These are phyloP conservation scores for Oscheius sp. DNA, from an alignment of 1,140 invertebrate genomes.

Conservation along the genomic window DNA sequence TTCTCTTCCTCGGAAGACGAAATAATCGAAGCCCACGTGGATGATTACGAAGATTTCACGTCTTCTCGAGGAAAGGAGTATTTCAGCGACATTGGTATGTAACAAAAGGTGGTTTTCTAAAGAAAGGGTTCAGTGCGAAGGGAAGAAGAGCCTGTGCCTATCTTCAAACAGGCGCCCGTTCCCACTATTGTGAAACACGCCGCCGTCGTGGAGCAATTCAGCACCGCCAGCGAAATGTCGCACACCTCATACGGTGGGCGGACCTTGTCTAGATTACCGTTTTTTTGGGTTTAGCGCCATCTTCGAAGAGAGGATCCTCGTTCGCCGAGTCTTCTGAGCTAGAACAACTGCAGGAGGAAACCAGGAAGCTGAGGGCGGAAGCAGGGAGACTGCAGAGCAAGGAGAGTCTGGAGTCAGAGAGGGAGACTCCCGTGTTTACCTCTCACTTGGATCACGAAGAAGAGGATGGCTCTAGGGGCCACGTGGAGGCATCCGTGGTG, in stretches of 20 bases:
- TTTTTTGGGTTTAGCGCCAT: background rate
- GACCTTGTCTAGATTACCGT: no score
- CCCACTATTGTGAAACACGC: background rate
- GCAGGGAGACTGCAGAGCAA: no score
- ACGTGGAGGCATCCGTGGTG: background rate
- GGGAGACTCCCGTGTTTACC: no score
- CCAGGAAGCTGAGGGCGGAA: background rate
- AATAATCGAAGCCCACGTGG: slow-evolving; percentile 22
- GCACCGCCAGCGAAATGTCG: background rate
- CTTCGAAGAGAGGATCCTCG: background rate
- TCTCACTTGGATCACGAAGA: no score
- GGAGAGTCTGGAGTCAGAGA: no score
- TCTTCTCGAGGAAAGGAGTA: background rate
- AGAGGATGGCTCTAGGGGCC: slow-evolving; percentile 8
- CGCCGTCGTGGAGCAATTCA: background rate
- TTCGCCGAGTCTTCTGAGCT: background rate
- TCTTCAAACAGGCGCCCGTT: background rate
- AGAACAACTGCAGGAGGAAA: background rate
- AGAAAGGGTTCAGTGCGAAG: background rate
- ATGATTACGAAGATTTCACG: slow-evolving; percentile 12
- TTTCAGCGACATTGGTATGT: background rate
- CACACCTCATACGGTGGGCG: no score
- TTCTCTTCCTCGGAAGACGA: slow-evolving; percentile 24
- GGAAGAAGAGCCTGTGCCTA: background rate
- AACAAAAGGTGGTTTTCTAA: background rate